A percentile compares a stretch with the other conserved stretches of the same genome.
Evolutionary conservation across 2,797 vertebrate genomes (phyloP).

Genomic region (Gymnocypris eckloni): DNA sequence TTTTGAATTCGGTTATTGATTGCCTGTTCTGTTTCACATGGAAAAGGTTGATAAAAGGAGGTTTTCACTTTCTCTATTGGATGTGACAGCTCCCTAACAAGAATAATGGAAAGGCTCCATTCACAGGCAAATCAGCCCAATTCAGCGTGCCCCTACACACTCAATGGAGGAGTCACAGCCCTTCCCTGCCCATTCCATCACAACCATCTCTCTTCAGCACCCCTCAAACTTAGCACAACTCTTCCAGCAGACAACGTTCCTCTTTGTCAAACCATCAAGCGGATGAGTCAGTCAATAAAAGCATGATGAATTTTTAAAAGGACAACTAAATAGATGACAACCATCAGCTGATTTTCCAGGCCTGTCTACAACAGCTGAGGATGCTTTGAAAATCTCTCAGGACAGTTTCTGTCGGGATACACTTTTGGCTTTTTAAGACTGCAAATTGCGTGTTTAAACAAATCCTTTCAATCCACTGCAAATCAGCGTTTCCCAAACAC

Average conservation of each 20-base stretch:
- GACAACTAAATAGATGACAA: constrained; percentile 60
- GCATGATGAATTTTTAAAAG: constrained; percentile 71
- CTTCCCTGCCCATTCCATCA: constrained; percentile 95
- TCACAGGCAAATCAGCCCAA: constrained; percentile 99
- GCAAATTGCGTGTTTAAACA: constrained; percentile 47
- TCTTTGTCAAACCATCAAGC: constrained; percentile 84
- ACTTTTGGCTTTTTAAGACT: constrained; percentile 17
- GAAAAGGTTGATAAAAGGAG: constrained; percentile 98
- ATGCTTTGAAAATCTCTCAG: constrained; percentile 46
- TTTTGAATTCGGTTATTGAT: constrained; percentile 96
- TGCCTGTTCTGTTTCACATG: constrained; percentile 93
- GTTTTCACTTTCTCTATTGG: constrained; percentile 98
- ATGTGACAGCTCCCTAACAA: constrained; percentile 99
- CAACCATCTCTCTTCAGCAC: constrained; percentile 89
- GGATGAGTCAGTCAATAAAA: constrained; percentile 78
- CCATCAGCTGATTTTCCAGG: constrained; percentile 71
- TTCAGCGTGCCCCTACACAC: constrained; percentile 96
- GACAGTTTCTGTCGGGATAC: constrained; percentile 41
- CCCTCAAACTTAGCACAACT: constrained; percentile 88
- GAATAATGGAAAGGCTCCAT: constrained; percentile 98
- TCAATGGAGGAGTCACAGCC: constrained; percentile 95
- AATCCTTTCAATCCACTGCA: constrained; percentile 43
- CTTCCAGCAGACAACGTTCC: constrained; percentile 89
- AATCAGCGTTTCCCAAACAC: constrained; percentile 49
- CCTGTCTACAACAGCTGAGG: constrained; percentile 51